These are phyloP conservation scores for Alosa alosa DNA, from an alignment of 2,113 vertebrate genomes.

Conservation along the genomic window DNA sequence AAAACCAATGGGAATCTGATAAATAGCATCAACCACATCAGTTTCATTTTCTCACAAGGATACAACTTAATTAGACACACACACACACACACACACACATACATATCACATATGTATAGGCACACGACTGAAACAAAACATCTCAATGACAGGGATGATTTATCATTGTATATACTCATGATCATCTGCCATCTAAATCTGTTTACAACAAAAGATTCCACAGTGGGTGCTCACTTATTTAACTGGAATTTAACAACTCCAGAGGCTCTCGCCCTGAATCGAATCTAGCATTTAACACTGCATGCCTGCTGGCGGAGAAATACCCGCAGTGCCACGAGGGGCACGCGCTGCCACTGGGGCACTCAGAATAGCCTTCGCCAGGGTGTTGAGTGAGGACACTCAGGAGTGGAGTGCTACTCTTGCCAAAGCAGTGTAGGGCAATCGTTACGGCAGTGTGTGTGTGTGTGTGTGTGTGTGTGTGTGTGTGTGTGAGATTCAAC, in stretches of 20 bases:
- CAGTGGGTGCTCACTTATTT: background rate
- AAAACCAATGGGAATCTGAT: background rate
- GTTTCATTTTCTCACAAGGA: background rate
- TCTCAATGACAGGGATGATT: background rate
- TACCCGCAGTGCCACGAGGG: background rate
- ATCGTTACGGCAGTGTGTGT: background rate
- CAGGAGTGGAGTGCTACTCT: background rate
- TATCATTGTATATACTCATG: background rate
- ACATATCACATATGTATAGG: background rate
- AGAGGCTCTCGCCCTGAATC: background rate
- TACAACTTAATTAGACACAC: background rate
- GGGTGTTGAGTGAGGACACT: conserved; percentile 3
- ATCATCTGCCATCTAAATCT: background rate
- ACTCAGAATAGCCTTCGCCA: background rate
- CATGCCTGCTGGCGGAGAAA: background rate
- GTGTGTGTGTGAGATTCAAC: background rate
- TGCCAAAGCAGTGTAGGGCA: background rate
- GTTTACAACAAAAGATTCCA: background rate
- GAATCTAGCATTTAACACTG: background rate
- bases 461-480: conserved; percentile 2
- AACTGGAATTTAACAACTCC: background rate
- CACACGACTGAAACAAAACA: background rate
- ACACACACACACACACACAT: background rate
- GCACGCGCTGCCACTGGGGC: background rate
- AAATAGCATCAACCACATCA: background rate